phyloP scores from a whole-genome alignment of 2,797 vertebrate genomes.

The Yasuhikotakia modesta region DNA sequence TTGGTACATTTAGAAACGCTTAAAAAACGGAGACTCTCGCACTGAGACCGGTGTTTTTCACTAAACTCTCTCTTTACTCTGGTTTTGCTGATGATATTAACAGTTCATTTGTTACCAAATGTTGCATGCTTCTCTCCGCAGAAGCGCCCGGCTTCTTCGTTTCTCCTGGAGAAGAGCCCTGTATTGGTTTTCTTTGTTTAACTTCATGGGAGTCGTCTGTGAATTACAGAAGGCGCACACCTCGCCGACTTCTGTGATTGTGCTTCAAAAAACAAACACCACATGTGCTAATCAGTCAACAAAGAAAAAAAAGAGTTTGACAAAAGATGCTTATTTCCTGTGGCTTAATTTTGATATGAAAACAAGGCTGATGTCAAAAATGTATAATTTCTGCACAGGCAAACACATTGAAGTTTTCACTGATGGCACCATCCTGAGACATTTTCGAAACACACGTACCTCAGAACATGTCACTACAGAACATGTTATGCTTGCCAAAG shows the following conservation, averaged over 20 bases:
- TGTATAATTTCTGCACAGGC: constrained; percentile 36
- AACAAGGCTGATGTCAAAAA: constrained; percentile 26
- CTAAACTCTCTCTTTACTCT: constrained; percentile 24
- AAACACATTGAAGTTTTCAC: neutral
- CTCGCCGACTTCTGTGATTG: constrained; percentile 32
- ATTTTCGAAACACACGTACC: neutral
- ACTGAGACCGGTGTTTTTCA: constrained; percentile 9
- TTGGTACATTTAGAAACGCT: constrained; percentile 34
- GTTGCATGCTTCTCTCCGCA: constrained; percentile 19
- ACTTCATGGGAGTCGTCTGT: constrained; percentile 25
- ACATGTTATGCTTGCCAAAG: constrained; percentile 17
- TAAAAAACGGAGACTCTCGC: neutral
- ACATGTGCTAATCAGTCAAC: constrained; percentile 39
- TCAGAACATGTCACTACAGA: neutral
- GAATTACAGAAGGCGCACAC: constrained; percentile 7
- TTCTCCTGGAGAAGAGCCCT: constrained; percentile 19
- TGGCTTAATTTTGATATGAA: constrained; percentile 23
- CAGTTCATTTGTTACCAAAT: constrained; percentile 39
- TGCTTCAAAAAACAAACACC: constrained; percentile 36
- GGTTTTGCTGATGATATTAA: constrained; percentile 22
- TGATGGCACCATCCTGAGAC: constrained; percentile 21
- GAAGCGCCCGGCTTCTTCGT: constrained; percentile 28
- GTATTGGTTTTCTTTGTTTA: constrained; percentile 39
- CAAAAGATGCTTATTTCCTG: constrained; percentile 29
- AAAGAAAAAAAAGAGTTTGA: constrained; percentile 19